Evolutionary conservation across 2,888 invertebrate species (phyloP).

Genomic region (Apoderus coryli): DNA sequence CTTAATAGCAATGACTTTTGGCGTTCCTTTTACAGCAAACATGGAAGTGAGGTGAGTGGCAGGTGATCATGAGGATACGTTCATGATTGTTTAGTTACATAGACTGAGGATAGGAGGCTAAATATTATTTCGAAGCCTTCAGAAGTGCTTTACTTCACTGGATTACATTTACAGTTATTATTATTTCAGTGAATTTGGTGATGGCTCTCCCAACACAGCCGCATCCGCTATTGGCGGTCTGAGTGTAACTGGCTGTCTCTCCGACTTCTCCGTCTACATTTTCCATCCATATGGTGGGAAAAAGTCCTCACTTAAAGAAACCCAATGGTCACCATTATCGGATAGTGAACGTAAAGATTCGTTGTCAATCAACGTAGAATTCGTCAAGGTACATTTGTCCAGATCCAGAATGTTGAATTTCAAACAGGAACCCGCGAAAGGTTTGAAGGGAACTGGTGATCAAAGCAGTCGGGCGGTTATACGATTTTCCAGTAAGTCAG

Average conservation of each 20-base stretch:
- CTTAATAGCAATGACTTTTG: too few relatives aligned
- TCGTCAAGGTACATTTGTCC: conserved; percentile 90
- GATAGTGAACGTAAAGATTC: conserved; percentile 91
- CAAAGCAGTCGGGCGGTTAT: conserved; percentile 79
- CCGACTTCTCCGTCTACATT: conserved; percentile 94
- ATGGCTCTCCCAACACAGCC: conserved; percentile 35
- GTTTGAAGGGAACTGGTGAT: conserved; percentile 36
- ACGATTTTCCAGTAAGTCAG: conserved; percentile 67
- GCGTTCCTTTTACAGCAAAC: too few relatives aligned
- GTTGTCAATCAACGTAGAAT: conserved; percentile 90
- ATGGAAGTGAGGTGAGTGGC: too few relatives aligned
- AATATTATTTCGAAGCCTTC: too few relatives aligned
- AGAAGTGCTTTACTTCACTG: too few relatives aligned
- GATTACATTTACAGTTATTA: too few relatives aligned
- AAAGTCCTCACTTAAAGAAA: conserved; percentile 63
- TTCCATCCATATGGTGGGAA: conserved; percentile 97
- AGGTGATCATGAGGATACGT: too few relatives aligned
- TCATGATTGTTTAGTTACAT: too few relatives aligned
- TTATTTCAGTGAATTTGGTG: conserved; percentile 38
- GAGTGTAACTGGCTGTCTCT: conserved; percentile 90
- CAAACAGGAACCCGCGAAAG: conserved; percentile 38
- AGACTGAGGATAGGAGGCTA: too few relatives aligned
- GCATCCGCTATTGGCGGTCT: conserved; percentile 68
- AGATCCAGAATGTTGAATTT: conserved; percentile 80
- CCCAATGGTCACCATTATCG: conserved; percentile 75